phyloP scores from a whole-genome alignment of 2,113 vertebrate species.

The Pseudorhombus dupliciocellatus region DNA sequence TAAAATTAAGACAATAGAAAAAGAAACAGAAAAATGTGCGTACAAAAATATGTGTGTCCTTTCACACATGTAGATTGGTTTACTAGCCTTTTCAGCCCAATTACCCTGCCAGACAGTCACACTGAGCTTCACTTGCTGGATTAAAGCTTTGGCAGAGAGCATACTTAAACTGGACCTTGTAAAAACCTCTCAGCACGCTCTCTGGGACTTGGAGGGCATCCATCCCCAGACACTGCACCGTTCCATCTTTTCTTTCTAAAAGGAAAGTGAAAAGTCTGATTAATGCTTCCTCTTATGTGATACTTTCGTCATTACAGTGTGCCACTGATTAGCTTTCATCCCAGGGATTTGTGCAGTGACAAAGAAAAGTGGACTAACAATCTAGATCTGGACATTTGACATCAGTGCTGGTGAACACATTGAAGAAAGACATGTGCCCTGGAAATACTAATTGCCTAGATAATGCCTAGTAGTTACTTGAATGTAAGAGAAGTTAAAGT shows the following conservation, averaged over 20 bases:
- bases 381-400: neutral
- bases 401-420: neutral
- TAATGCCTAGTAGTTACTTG: no score
- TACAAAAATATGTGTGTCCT: constrained; percentile 8
- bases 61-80: constrained; percentile 33
- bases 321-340: no score
- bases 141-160: constrained; percentile 57
- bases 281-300: constrained; percentile 15
- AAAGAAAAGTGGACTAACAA: neutral
- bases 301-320: constrained; percentile 5
- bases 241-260: constrained; percentile 32
- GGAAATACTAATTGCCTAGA: no score
- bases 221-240: constrained; percentile 33
- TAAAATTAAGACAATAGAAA: constrained; percentile 3
- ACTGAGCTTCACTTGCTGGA: constrained; percentile 55
- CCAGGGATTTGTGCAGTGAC: no score
- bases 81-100: constrained; percentile 42
- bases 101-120: constrained; percentile 67
- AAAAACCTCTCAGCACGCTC: constrained; percentile 62
- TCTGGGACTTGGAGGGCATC: constrained; percentile 58
- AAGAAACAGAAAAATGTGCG: neutral
- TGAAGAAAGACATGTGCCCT: neutral
- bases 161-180: constrained; percentile 56
- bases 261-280: constrained; percentile 40
- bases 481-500: no score